A percentile compares a stretch with the other conserved stretches of the same genome.
These are phyloP conservation scores for Collichthys lucidus DNA, from an alignment of 2,113 vertebrate genomes.

Conservation along the genomic window DNA sequence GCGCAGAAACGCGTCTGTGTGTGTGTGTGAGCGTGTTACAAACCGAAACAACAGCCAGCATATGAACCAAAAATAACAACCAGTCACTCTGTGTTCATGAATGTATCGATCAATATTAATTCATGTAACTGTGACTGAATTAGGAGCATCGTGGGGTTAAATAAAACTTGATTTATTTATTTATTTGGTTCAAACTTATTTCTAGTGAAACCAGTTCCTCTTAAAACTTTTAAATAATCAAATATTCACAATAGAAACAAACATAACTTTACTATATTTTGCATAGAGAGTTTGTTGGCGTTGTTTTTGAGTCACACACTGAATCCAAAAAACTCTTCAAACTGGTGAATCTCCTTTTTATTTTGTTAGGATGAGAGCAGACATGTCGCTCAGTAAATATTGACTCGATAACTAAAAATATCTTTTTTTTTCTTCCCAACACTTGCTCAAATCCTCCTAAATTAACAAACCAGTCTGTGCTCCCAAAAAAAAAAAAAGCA, in stretches of 20 bases:
- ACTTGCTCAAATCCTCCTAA: not conserved
- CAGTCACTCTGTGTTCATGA: not conserved
- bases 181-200: not conserved
- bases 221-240: not conserved
- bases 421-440: not conserved
- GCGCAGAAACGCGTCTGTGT: not conserved
- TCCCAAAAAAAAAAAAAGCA: constrained; percentile 8
- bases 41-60: not conserved
- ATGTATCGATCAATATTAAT: not conserved
- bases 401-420: not conserved
- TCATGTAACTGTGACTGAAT: not conserved
- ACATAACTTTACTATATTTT: not conserved
- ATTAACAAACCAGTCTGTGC: not conserved
- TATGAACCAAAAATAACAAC: no score
- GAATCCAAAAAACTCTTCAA: not conserved
- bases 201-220: not conserved
- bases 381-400: not conserved
- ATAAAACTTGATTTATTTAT: not conserved
- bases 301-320: not conserved
- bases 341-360: not conserved
- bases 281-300: not conserved
- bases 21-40: not conserved
- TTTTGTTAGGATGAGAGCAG: not conserved
- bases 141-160: not conserved
- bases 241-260: not conserved